A percentile compares a stretch with the other conserved stretches of the same genome.
phyloP scores from a whole-genome alignment of 2,113 vertebrate species.

The Dromiciops gliroides region DNA sequence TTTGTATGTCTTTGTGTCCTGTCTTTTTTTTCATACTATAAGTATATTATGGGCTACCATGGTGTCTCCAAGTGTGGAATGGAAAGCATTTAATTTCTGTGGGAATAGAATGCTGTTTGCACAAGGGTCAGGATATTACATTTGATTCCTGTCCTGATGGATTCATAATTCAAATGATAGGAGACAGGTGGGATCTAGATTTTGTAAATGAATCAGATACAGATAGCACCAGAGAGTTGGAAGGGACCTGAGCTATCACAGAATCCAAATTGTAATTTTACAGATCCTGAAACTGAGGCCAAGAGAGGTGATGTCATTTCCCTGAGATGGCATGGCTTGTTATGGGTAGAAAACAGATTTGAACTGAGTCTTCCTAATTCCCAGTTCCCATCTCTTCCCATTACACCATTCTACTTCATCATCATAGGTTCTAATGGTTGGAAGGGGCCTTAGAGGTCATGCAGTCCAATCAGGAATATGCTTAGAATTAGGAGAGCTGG shows the following conservation, averaged over 20 bases:
- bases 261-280: background rate
- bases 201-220: background rate
- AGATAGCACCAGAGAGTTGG: background rate
- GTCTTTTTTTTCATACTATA: background rate
- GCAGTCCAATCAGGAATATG: background rate
- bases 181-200: background rate
- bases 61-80: background rate
- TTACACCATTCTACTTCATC: background rate
- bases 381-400: background rate
- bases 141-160: slow-evolving; percentile 28
- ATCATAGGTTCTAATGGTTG: background rate
- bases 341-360: background rate
- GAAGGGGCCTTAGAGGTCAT: background rate
- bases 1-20: background rate
- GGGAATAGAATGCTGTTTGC: slow-evolving; percentile 37
- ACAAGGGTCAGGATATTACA: background rate
- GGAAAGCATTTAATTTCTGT: slow-evolving; percentile 22
- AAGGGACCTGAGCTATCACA: background rate
- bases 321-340: background rate
- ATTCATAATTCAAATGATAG: slow-evolving; percentile 28
- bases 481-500: background rate
- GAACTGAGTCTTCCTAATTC: background rate
- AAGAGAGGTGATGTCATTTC: background rate
- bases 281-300: background rate
- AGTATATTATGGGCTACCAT: background rate